These are phyloP conservation scores for Synergus gifuensis DNA, from an alignment of 2,888 invertebrate genomes.

Conservation along the genomic window DNA sequence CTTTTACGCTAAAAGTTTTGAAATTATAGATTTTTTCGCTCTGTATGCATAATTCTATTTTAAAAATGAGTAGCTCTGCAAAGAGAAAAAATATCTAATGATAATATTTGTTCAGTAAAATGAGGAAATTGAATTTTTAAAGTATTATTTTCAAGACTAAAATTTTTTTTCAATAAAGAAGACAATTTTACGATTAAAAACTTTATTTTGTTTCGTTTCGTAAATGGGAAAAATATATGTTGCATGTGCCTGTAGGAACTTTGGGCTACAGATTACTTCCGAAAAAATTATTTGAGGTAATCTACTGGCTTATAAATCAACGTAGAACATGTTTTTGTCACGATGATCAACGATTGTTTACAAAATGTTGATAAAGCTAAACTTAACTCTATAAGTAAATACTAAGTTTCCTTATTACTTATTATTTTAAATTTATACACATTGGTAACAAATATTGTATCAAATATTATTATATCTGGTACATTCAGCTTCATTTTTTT, in stretches of 20 bases:
- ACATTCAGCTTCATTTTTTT: slow-evolving; percentile 49
- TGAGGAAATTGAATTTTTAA: too few relatives aligned
- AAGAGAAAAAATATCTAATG: too few relatives aligned
- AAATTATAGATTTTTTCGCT: too few relatives aligned
- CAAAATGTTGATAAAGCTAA: slow-evolving; percentile 64
- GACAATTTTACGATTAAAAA: slow-evolving; percentile 65
- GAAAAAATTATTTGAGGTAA: slow-evolving; percentile 65
- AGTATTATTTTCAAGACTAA: background rate
- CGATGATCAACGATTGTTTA: slow-evolving; percentile 55
- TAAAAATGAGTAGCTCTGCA: too few relatives aligned
- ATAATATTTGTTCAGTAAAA: too few relatives aligned
- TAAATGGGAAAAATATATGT: slow-evolving; percentile 75
- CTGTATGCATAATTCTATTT: too few relatives aligned
- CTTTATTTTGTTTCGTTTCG: slow-evolving; percentile 75
- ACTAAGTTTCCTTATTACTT: slow-evolving; percentile 42
- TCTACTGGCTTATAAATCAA: slow-evolving; percentile 39
- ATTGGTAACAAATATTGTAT: slow-evolving; percentile 76
- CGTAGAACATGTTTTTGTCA: slow-evolving; percentile 52
- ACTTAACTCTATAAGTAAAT: slow-evolving; percentile 43
- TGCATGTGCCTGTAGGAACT: slow-evolving; percentile 75
- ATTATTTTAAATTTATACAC: slow-evolving; percentile 69
- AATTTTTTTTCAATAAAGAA: background rate
- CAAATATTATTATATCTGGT: slow-evolving; percentile 70
- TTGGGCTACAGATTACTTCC: slow-evolving; percentile 74
- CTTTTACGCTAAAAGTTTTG: too few relatives aligned